Percentiles rank a stretch among this genome's conserved stretches.
Conservation (phyloP, 2,888 invertebrate species). For the Stratiomys singularior region DNA sequence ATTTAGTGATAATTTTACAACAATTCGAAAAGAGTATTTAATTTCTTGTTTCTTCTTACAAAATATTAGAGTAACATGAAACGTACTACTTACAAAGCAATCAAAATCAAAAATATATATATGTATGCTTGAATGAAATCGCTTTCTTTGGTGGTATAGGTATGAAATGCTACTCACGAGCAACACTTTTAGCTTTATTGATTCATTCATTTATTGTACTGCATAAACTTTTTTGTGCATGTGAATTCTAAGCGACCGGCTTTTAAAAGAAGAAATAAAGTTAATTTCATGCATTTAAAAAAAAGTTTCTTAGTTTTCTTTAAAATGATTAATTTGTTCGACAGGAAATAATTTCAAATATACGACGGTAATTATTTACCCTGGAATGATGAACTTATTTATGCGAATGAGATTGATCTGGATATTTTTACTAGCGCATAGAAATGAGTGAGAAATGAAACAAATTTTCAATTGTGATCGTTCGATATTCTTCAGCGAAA, state of each 20-base stretch:
- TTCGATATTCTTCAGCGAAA: no score
- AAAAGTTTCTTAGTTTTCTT: no score
- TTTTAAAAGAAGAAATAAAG: conserved; percentile 9
- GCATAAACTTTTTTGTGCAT: conserved; percentile 29
- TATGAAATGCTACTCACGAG: not conserved
- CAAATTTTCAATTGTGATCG: no score
- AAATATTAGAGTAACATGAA: conserved; percentile 12
- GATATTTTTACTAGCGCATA: no score
- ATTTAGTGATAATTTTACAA: conserved; percentile 15
- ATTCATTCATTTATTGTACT: not conserved
- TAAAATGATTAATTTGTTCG: no score
- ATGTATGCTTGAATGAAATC: conserved; percentile 2
- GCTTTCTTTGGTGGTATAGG: conserved; percentile 13
- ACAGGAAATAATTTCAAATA: no score
- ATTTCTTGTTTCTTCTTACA: conserved; percentile 31
- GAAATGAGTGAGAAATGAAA: no score
- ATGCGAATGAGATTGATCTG: no score
- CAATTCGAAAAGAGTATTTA: conserved; percentile 25
- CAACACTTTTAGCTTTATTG: no score
- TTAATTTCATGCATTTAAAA: conserved; percentile 14
- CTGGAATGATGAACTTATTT: no score
- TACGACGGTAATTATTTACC: no score
- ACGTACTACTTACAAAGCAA: not conserved
- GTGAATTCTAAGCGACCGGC: conserved; percentile 7
- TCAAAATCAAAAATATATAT: not conserved